Evolutionary conservation across 2,113 vertebrate genomes (phyloP).

Genomic region (Sialia sialis): DNA sequence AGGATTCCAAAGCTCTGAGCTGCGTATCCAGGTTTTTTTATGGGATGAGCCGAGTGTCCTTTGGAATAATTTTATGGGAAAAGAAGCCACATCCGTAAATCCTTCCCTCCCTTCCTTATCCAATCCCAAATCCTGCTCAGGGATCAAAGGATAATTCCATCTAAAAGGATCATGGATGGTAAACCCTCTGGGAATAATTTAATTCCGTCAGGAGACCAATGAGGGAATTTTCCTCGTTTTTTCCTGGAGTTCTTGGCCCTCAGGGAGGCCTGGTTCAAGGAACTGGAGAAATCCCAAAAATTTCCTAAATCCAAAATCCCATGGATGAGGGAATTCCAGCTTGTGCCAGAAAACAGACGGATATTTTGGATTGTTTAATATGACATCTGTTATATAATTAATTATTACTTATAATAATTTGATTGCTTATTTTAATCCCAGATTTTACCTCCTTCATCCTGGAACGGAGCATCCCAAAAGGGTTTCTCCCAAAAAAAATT

Average conservation of each 20-base stretch:
- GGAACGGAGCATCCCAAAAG: not conserved
- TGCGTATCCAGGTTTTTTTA: not conserved
- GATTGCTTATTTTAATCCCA: not conserved
- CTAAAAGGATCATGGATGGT: no score
- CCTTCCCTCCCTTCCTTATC: not conserved
- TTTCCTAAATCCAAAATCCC: not conserved
- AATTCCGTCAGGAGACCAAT: not conserved
- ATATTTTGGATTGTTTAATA: not conserved
- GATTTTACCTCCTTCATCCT: not conserved
- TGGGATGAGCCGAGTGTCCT: not conserved
- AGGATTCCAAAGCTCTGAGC: not conserved
- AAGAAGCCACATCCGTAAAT: not conserved
- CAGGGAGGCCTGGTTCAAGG: not conserved
- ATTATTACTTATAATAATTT: no score
- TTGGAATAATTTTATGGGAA: not conserved
- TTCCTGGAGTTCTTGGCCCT: not conserved
- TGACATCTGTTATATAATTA: rapidly evolving
- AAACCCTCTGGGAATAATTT: not conserved
- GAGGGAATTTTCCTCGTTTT: not conserved
- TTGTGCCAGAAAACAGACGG: not conserved
- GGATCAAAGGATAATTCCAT: not conserved
- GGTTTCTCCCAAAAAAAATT: not conserved
- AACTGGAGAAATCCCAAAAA: not conserved
- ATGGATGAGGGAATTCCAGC: not conserved
- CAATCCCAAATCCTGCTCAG: not conserved